Percentiles rank a stretch among this genome's conserved stretches.
phyloP scores from a whole-genome alignment of 1,140 invertebrate genomes.

The Plodia interpunctella region DNA sequence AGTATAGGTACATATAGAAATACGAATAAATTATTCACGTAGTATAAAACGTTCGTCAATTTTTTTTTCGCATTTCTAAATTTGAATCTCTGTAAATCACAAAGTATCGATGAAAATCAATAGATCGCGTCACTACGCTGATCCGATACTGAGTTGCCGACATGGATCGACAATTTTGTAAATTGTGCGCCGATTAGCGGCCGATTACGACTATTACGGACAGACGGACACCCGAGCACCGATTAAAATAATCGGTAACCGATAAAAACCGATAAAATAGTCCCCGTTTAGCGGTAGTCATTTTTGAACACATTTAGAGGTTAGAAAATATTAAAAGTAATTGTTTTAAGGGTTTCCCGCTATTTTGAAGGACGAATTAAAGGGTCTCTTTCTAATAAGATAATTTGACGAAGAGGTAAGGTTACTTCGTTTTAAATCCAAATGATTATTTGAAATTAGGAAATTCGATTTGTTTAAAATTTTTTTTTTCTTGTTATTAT shows the following conservation, averaged over 20 bases:
- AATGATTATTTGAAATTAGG: no score
- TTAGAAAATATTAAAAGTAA: neutral
- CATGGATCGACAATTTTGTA: slow-evolving; percentile 73
- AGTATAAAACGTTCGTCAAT: no score
- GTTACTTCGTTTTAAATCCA: no score
- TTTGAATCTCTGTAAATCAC: no score
- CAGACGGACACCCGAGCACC: slow-evolving; percentile 62
- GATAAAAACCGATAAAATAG: slow-evolving; percentile 68
- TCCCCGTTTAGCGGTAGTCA: slow-evolving; percentile 40
- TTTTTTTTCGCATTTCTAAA: neutral
- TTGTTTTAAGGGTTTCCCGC: neutral
- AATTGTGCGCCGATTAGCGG: slow-evolving; percentile 73
- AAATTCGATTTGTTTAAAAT: no score
- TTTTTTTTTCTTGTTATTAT: no score
- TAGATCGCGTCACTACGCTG: slow-evolving; percentile 46
- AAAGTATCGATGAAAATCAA: slow-evolving; percentile 38
- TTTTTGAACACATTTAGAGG: slow-evolving; percentile 35
- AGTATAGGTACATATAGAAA: no score
- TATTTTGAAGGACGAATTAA: neutral
- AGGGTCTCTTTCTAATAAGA: no score
- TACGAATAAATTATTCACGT: no score
- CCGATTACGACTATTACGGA: slow-evolving; percentile 71
- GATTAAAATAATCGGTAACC: slow-evolving; percentile 74
- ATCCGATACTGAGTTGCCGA: slow-evolving; percentile 57
- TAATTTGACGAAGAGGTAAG: no score